Evolutionary conservation across 2,113 vertebrate species (phyloP).

Genomic region (Xenotilapia caudafasciata): DNA sequence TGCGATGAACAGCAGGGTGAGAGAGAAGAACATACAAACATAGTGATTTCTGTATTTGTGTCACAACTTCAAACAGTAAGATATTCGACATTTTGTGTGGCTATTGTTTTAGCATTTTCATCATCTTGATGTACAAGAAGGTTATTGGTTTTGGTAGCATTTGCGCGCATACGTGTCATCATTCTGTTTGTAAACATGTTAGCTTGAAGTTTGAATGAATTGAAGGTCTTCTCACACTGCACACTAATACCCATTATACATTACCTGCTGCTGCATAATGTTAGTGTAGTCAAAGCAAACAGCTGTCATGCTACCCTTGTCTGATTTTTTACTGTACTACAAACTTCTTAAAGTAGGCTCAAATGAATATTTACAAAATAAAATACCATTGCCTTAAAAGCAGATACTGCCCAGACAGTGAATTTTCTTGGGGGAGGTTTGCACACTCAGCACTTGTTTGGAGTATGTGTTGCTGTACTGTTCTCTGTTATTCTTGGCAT

Average conservation of each 20-base stretch:
- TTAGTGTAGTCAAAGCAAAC: background rate
- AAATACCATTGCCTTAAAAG: background rate
- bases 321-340: background rate
- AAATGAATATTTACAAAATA: background rate
- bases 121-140: background rate
- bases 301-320: background rate
- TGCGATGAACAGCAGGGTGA: background rate
- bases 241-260: background rate
- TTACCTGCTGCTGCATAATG: background rate
- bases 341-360: background rate
- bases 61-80: background rate
- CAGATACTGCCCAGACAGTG: background rate
- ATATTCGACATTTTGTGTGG: background rate
- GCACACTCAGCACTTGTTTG: background rate
- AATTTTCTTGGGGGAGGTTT: background rate
- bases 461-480: background rate
- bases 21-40: background rate
- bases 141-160: background rate
- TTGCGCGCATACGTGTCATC: background rate
- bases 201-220: background rate
- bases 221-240: background rate
- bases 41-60: background rate
- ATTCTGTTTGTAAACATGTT: background rate
- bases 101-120: background rate
- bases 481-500: background rate